Evolutionary conservation across 2,113 vertebrate species (phyloP).

Genomic region (Oreochromis tanganicae): DNA sequence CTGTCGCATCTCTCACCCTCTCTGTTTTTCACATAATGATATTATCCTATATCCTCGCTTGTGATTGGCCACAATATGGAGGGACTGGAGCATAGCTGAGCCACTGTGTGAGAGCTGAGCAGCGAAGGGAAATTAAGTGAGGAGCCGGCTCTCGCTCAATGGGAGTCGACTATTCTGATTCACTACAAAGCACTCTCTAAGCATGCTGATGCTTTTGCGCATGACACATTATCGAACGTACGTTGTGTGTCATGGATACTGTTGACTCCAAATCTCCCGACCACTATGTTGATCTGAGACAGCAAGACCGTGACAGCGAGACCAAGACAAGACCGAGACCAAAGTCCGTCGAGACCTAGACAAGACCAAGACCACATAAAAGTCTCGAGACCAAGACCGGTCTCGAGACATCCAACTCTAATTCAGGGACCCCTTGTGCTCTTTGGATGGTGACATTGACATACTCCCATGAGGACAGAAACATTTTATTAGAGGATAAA

Average conservation of each 20-base stretch:
- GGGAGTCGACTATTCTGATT: too few relatives aligned
- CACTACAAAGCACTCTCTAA: too few relatives aligned
- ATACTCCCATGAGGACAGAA: background rate
- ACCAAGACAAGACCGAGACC: background rate
- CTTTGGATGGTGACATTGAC: background rate
- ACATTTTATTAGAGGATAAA: background rate
- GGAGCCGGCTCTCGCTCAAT: too few relatives aligned
- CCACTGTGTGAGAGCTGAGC: too few relatives aligned
- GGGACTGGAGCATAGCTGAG: too few relatives aligned
- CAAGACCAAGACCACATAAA: background rate
- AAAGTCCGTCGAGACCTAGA: background rate
- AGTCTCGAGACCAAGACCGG: background rate
- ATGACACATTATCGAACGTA: too few relatives aligned
- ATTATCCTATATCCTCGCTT: too few relatives aligned
- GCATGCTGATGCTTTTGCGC: too few relatives aligned
- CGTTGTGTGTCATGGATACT: background rate
- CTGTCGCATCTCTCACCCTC: too few relatives aligned
- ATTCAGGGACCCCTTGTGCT: background rate
- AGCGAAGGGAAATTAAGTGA: too few relatives aligned
- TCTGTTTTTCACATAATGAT: background rate
- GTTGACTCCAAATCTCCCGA: background rate
- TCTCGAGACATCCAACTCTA: background rate
- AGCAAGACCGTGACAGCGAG: rapidly evolving
- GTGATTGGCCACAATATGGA: background rate
- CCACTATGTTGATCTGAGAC: background rate